Evolutionary conservation across 2,888 invertebrate genomes (phyloP).

Genomic region (Melanchra persicariae): DNA sequence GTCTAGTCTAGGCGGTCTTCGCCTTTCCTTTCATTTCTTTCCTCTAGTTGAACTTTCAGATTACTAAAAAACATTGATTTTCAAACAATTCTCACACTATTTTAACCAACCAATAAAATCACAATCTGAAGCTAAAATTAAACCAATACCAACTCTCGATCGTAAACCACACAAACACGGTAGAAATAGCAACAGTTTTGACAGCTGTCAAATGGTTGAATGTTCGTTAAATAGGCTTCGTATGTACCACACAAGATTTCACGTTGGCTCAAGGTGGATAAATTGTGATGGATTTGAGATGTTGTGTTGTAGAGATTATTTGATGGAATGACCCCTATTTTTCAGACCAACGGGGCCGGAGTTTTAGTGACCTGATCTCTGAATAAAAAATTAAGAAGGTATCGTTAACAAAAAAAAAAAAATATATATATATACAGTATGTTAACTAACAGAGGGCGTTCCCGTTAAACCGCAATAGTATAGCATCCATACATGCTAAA

Average conservation of each 20-base stretch:
- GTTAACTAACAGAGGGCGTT: too few relatives aligned
- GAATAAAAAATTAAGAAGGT: too few relatives aligned
- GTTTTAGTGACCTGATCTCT: too few relatives aligned
- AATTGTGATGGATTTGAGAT: neutral
- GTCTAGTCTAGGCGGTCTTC: too few relatives aligned
- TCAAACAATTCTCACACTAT: neutral
- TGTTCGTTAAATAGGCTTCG: constrained; percentile 20
- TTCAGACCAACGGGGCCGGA: neutral
- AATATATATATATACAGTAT: too few relatives aligned
- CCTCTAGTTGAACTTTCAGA: too few relatives aligned
- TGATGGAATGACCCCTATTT: neutral
- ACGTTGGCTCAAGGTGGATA: neutral
- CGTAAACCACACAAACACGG: constrained; percentile 8
- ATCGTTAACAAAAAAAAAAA: too few relatives aligned
- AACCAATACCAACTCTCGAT: constrained; percentile 8
- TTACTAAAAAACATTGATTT: too few relatives aligned
- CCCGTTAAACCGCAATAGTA: too few relatives aligned
- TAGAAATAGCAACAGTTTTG: constrained; percentile 46
- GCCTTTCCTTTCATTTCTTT: too few relatives aligned
- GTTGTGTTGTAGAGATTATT: neutral
- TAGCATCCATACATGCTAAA: too few relatives aligned
- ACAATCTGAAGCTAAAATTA: constrained; percentile 12
- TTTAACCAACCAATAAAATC: constrained; percentile 19
- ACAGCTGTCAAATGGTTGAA: constrained; percentile 48
- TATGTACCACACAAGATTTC: neutral